Base-by-base conservation (phyloP, 2,888 invertebrate genomes). In the Eupithecia inturbata region DNA sequence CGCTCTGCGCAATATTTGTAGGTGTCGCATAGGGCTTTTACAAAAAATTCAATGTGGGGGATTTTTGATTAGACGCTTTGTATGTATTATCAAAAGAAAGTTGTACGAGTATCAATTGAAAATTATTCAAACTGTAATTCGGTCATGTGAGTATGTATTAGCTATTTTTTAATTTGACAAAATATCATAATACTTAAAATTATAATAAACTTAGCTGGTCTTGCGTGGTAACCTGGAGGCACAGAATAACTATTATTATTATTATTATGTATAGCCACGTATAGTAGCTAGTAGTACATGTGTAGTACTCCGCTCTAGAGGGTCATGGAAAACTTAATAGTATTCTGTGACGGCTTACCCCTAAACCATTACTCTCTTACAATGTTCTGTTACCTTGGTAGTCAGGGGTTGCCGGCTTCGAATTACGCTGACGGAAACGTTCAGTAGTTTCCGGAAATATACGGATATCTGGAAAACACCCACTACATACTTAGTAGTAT, bases 381-480 rank as follows among this genome's bases (percentile, higher is more conserved):
- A 57, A 57, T 26, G 57, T 57, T 57, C 57, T 57, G 57, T 26
- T 57, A 12, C 57, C 57, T 57, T 57, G 57, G 57, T 57, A 57
- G 57, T 26, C 12, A 14, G 57, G 57, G 57, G 57, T 26, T 57
- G 26, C 26, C 14, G 57, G 26, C 57, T 26, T 14, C 14, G 26
- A 57, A 57, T 57, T 57, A 57, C 26, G 57, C 57, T 57, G 14
- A 26, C 22, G 22, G 57, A 26, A 57, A 26, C 1, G 57, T 26
- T 53, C 22, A 22, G 22, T 49, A 7, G 49, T 49, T 49, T 49
- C 19, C 9, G n/a, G 49, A 26, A 53, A 53, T 53, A 53, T 22
- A 22, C 57, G 12, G 57, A 57, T 26, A 57, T 57, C 26, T 26
- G 53, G 12, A 4, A 49, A 22, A 53, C 53, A 3, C 22, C 22